These are phyloP conservation scores for Prochilodus magdalenae DNA, from an alignment of 2,113 vertebrate species.

Conservation along the genomic window DNA sequence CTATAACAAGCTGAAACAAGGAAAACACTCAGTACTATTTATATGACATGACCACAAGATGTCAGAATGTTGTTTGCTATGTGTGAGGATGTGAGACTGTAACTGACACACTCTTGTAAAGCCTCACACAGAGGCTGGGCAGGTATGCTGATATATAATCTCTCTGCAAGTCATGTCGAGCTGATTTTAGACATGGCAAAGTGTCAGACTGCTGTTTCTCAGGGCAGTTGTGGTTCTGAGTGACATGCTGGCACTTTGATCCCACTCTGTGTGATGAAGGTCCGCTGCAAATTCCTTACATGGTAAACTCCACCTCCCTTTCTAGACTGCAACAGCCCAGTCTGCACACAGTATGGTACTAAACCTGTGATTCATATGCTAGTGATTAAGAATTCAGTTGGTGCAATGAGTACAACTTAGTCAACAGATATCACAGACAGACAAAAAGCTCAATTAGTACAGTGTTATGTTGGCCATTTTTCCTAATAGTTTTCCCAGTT, in stretches of 20 bases:
- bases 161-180: neutral
- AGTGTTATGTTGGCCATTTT: too few relatives aligned
- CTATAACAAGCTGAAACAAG: too few relatives aligned
- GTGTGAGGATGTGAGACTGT: neutral
- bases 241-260: neutral
- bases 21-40: too few relatives aligned
- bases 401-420: too few relatives aligned
- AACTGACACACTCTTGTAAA: neutral
- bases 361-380: too few relatives aligned
- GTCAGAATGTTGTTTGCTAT: neutral
- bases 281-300: constrained; percentile 19
- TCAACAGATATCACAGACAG: too few relatives aligned
- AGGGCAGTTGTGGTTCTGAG: neutral
- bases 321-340: neutral
- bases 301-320: constrained; percentile 1
- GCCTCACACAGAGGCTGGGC: neutral
- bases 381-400: too few relatives aligned
- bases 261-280: neutral
- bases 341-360: too few relatives aligned
- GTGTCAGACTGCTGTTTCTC: constrained; percentile 10
- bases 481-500: too few relatives aligned
- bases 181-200: constrained; percentile 39
- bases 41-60: too few relatives aligned
- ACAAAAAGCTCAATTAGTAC: neutral
- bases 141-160: constrained; percentile 20